Evolutionary conservation across 35 echinoderm and acorn worm species (phyloP).

Genomic region (Heliocidaris erythrogramma): DNA sequence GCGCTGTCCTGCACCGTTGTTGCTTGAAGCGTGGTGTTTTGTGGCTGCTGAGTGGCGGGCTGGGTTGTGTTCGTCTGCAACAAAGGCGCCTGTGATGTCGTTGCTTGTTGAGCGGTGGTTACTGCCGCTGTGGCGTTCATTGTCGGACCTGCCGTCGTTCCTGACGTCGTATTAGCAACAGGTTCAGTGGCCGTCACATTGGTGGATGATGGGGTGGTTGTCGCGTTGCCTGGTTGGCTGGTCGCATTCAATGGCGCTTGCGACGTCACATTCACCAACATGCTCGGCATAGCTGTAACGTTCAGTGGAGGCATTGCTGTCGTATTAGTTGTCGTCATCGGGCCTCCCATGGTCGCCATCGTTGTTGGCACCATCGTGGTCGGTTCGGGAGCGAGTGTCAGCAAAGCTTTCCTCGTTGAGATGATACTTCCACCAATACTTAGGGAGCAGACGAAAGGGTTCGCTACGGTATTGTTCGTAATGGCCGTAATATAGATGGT

Average conservation of each 20-base stretch:
- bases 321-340: not conserved
- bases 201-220: not conserved
- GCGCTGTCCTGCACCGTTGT: not conserved
- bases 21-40: not conserved
- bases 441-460: conserved; percentile 1
- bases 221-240: not conserved
- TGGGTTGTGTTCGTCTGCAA: conserved; percentile 16
- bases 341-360: not conserved
- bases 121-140: not conserved
- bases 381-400: not conserved
- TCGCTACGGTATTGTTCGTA: not conserved
- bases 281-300: not conserved
- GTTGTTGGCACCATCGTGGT: not conserved
- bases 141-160: not conserved
- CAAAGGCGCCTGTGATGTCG: not conserved
- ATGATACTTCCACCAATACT: not conserved
- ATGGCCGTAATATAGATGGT: not conserved
- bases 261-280: not conserved
- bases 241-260: not conserved
- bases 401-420: not conserved
- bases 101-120: not conserved
- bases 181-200: not conserved
- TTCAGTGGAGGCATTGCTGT: not conserved
- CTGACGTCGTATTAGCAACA: not conserved
- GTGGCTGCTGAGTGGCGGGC: not conserved